These are phyloP conservation scores for Drosophila arawakana DNA, from an alignment of 1,140 invertebrate genomes.

Conservation along the genomic window DNA sequence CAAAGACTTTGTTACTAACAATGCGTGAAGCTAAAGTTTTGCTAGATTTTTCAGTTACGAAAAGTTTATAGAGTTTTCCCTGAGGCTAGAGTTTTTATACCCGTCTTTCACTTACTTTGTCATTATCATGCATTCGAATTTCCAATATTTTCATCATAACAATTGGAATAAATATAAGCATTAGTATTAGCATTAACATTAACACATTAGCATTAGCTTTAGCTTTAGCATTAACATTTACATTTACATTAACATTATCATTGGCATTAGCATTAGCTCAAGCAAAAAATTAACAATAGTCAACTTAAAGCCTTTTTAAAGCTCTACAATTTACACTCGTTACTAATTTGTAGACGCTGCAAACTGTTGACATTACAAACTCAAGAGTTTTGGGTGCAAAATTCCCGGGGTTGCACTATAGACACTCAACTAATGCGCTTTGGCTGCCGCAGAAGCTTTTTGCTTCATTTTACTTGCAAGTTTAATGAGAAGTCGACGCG, in stretches of 20 bases:
- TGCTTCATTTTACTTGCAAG: conserved; percentile 57
- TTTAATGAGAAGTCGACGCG: conserved; percentile 66
- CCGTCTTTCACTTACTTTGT: neutral
- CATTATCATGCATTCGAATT: no score
- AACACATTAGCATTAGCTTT: neutral
- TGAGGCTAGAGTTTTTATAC: conserved; percentile 4
- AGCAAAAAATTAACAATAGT: neutral
- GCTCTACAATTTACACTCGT: neutral
- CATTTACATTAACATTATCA: neutral
- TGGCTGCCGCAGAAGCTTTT: conserved; percentile 14
- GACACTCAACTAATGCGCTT: conserved; percentile 41
- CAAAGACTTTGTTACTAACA: conserved; percentile 31
- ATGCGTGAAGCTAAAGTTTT: conserved; percentile 64
- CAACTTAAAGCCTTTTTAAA: neutral
- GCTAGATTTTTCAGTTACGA: conserved; percentile 40
- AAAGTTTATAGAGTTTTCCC: conserved; percentile 46
- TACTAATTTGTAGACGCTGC: conserved; percentile 49
- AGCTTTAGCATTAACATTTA: conserved; percentile 5
- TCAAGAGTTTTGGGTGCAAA: neutral
- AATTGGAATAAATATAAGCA: no score
- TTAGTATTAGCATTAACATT: neutral
- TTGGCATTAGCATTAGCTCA: neutral
- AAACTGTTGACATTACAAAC: conserved; percentile 45
- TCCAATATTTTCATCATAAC: no score
- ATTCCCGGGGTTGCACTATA: neutral